Percentiles rank a stretch among this genome's conserved stretches.
phyloP scores from a whole-genome alignment of 2,113 vertebrate genomes.

The Misgurnus mizolepis region DNA sequence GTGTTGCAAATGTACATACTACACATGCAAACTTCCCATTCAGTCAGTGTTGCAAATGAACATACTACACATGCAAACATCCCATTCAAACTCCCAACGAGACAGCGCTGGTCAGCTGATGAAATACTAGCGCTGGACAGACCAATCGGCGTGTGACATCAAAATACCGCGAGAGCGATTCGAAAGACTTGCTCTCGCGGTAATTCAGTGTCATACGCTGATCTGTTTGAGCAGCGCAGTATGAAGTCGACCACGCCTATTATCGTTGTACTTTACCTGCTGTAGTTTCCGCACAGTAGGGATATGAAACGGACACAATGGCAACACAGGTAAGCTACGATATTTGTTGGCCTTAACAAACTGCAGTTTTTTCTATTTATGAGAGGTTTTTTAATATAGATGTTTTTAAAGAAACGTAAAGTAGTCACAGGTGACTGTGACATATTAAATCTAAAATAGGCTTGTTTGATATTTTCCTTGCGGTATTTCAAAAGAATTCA shows the following conservation, averaged over 20 bases:
- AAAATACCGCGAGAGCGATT: no score
- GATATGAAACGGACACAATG: constrained; percentile 44
- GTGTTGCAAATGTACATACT: background rate
- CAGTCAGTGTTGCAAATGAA: background rate
- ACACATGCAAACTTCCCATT: background rate
- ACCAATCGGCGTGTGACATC: no score
- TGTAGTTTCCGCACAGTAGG: constrained; percentile 32
- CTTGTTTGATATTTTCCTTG: no score
- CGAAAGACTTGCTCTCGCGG: no score
- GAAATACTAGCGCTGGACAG: constrained; percentile 24
- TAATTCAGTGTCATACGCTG: no score
- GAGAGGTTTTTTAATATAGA: no score
- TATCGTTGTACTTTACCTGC: constrained; percentile 16
- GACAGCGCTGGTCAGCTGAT: constrained; percentile 42
- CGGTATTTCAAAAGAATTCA: background rate
- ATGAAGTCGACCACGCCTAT: no score
- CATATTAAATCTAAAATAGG: no score
- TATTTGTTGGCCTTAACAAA: background rate
- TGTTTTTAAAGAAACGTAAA: no score
- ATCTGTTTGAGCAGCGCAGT: no score
- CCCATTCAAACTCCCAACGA: background rate
- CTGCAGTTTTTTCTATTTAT: background rate
- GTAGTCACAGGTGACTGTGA: no score
- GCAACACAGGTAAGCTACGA: constrained; percentile 48
- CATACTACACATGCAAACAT: background rate